A percentile compares a stretch with the other conserved stretches of the same genome.
These are phyloP conservation scores for Corythornis leucogaster DNA, from an alignment of 2,797 vertebrate species.

Conservation along the genomic window DNA sequence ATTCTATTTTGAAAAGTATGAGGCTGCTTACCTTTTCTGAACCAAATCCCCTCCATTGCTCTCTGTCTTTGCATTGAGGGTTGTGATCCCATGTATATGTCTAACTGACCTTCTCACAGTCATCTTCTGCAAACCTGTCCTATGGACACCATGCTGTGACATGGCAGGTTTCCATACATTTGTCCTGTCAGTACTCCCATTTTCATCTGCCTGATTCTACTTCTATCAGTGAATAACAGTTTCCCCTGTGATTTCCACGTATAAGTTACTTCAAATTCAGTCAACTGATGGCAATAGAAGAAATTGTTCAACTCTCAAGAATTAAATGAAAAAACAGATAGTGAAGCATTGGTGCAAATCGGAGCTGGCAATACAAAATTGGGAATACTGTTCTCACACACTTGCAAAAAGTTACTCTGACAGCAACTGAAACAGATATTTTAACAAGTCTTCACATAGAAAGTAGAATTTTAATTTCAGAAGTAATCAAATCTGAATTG, in stretches of 20 bases:
- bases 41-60: fast-evolving
- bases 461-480: not conserved
- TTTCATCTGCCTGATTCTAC: not conserved
- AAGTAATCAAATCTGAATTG: not conserved
- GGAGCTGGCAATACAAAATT: not conserved
- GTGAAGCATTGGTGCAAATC: not conserved
- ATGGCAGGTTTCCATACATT: not conserved
- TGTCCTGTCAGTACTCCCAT: not conserved
- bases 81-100: fast-evolving
- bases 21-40: not conserved
- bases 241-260: not conserved
- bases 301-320: not conserved
- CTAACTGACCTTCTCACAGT: not conserved
- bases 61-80: not conserved
- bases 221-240: not conserved
- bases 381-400: fast-evolving
- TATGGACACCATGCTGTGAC: not conserved
- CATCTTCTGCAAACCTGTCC: not conserved
- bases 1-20: not conserved
- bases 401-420: not conserved
- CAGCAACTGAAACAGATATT: not conserved
- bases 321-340: not conserved
- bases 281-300: not conserved
- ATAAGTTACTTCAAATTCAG: not conserved
- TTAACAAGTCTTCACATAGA: not conserved